Conservation (phyloP, 2,113 vertebrate genomes). For the Harpagus bidentatus region DNA sequence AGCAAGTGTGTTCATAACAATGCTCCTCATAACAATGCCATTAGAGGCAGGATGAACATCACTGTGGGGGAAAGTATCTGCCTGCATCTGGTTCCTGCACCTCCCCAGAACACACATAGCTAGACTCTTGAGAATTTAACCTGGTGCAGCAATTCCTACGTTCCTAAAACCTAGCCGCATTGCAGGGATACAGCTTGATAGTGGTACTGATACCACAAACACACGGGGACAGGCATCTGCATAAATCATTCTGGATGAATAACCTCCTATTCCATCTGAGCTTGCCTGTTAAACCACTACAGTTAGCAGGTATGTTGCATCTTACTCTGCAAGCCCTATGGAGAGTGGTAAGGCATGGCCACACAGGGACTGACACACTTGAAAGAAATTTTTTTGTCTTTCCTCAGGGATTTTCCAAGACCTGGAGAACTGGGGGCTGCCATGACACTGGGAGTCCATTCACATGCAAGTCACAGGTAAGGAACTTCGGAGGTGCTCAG, state of each 20-base stretch:
- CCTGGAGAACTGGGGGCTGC: neutral
- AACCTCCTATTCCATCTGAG: neutral
- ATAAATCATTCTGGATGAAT: neutral
- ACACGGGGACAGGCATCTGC: neutral
- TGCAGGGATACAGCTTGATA: neutral
- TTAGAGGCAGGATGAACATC: neutral
- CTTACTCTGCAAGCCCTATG: neutral
- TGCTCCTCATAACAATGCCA: neutral
- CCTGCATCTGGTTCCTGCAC: neutral
- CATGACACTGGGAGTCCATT: neutral
- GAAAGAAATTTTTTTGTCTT: neutral
- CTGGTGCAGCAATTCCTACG: neutral
- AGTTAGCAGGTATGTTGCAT: neutral
- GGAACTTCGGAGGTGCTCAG: neutral
- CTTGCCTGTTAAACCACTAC: neutral
- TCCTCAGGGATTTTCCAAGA: neutral
- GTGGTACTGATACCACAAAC: neutral
- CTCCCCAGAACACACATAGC: neutral
- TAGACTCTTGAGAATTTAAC: neutral
- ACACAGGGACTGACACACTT: neutral
- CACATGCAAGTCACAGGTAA: neutral
- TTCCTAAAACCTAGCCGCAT: neutral
- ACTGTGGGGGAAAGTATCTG: neutral
- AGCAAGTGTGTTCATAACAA: neutral
- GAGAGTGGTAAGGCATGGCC: neutral